Evolutionary conservation across 2,888 invertebrate genomes (phyloP), one percentile per base, ranked within the genome.

Genomic region (Melinopterus prodromus): DNA sequence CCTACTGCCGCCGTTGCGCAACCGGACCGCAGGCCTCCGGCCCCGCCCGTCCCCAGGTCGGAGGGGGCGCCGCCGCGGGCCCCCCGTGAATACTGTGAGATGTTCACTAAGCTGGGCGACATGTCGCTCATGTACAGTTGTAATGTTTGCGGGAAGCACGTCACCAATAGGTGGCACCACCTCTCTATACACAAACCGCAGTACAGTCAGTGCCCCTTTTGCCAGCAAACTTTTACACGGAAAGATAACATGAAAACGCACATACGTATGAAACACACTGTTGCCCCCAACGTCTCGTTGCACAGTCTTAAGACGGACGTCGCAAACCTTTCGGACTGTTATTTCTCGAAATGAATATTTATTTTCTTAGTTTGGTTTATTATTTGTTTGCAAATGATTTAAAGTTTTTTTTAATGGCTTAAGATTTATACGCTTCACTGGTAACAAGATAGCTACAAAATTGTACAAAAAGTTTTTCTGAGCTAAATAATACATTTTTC

Each of bases 231-330:
- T 79, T 91, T 93, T 85, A 93, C 93, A 72, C 90, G 93, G 81
- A 93, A 92, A 83, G 93, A 94, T 87, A 93, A 93, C 87, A 91
- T 93, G 86, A 93, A 93, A 89, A 91, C 92, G 80, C 94, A 93
- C 87, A 92, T 94, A 83, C 91, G 92, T 84, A 91, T 91, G 89
- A 93, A 93, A 88, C 53, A 53, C 5, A 53, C 53, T 6, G 53
- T 12, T 7, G 53, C 9, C 9, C 53, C 53, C 53, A 53, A 7
- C 12, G 1, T 53, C 9, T 53, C 53, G 53, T 12, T 53, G 53
- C 93, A 93, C 87, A 85, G 85, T 37, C 77, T 77, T 37, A 16
- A 76, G 53, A 53, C 53, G 53, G 9, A 53, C 26, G 26, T 26
- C 2, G 3, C 26, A 26, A 26, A 26, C 9, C 53, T 53, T 1